phyloP scores from a whole-genome alignment of 2,113 vertebrate species.

The Hemiprocne comata region DNA sequence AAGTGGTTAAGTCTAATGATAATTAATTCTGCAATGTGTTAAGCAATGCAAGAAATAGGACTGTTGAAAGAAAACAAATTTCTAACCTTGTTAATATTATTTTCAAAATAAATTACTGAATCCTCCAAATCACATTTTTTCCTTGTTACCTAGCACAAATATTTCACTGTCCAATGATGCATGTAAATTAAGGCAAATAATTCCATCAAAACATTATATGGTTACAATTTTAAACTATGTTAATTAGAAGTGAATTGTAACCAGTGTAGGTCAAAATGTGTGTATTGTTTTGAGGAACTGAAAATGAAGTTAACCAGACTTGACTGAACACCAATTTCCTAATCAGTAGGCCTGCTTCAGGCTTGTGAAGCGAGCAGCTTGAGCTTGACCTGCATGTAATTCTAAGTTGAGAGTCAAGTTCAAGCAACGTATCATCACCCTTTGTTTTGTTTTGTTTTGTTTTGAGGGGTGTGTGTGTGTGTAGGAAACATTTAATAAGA shows the following conservation, averaged over 20 bases:
- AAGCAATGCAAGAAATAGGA: not conserved
- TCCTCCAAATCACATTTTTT: not conserved
- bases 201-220: no score
- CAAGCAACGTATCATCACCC: no score
- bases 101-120: not conserved
- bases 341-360: not conserved
- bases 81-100: not conserved
- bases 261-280: not conserved
- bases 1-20: not conserved
- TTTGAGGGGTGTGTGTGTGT: no score
- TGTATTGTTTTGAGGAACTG: not conserved
- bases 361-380: not conserved
- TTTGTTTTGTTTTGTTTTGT: no score
- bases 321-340: not conserved
- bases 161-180: not conserved
- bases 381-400: not conserved
- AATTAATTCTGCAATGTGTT: not conserved
- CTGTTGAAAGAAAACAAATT: not conserved
- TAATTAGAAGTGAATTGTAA: not conserved
- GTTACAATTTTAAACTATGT: not conserved
- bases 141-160: not conserved
- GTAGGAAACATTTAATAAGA: not conserved
- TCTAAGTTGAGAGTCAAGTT: no score
- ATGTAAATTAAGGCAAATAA: not conserved
- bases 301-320: not conserved